These are phyloP conservation scores for Rhipidura dahli DNA, from an alignment of 2,113 vertebrate species.

Conservation along the genomic window DNA sequence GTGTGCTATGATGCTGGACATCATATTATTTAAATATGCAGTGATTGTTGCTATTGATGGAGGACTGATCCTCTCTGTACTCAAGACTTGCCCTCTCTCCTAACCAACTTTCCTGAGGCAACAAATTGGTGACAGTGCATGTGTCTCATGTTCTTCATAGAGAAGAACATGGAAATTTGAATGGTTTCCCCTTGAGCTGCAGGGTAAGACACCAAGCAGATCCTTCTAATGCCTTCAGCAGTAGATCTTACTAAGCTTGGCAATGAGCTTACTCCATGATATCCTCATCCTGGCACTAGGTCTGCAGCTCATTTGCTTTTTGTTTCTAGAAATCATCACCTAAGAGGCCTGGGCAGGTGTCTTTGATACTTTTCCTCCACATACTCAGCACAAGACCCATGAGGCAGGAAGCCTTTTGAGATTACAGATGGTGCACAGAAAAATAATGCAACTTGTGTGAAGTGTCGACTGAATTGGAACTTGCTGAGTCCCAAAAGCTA, in stretches of 20 bases:
- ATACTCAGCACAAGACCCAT: background rate
- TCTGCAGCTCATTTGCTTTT: background rate
- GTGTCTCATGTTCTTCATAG: background rate
- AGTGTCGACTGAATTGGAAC: background rate
- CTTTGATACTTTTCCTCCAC: background rate
- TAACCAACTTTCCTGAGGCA: background rate
- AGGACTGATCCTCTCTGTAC: background rate
- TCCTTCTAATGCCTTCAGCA: background rate
- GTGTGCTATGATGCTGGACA: background rate
- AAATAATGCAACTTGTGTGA: background rate
- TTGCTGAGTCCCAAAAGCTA: background rate
- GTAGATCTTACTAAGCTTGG: background rate
- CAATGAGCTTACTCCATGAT: fast-evolving
- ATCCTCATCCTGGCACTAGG: background rate
- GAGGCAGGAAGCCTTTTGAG: background rate
- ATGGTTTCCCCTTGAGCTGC: background rate
- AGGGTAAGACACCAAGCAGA: background rate
- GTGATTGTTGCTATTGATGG: background rate
- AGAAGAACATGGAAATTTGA: background rate
- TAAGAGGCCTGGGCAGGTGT: background rate
- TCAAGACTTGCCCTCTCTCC: background rate
- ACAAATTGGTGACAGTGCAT: background rate
- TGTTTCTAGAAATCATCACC: background rate
- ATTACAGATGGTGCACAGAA: background rate
- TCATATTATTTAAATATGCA: background rate